phyloP scores from a whole-genome alignment of 1,140 invertebrate genomes.

The Pissodes strobi region DNA sequence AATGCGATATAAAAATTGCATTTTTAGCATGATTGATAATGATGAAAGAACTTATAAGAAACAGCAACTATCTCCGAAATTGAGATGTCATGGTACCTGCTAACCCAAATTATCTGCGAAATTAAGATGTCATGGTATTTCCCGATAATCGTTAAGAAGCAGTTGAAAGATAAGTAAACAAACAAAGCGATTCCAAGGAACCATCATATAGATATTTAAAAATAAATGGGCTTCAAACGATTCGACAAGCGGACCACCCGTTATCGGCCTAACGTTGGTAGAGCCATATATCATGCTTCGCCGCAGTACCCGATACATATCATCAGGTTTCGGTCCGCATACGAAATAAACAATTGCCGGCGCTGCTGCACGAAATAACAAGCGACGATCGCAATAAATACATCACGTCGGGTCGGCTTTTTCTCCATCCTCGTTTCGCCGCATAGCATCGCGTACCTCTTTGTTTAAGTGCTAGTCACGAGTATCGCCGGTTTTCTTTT shows the following conservation, averaged over 20 bases:
- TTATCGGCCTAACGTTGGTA: background rate
- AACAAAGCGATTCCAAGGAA: background rate
- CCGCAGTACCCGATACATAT: constrained; percentile 20
- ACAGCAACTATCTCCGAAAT: no score
- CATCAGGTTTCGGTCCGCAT: constrained; percentile 16
- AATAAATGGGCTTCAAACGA: background rate
- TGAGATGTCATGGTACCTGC: no score
- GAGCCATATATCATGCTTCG: constrained; percentile 18
- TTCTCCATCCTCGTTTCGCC: constrained; percentile 29
- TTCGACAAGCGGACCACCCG: constrained; percentile 9
- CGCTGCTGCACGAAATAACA: constrained; percentile 35
- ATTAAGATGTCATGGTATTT: no score
- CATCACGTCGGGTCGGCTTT: constrained; percentile 22
- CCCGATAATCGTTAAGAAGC: no score
- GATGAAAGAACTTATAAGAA: no score
- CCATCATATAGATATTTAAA: background rate
- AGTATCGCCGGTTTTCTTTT: constrained; percentile 32
- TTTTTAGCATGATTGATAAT: no score
- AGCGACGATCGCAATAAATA: constrained; percentile 37
- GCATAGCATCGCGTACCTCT: constrained; percentile 30
- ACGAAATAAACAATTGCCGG: constrained; percentile 38
- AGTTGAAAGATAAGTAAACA: background rate
- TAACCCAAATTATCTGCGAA: no score
- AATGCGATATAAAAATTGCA: no score
- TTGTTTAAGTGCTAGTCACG: constrained; percentile 38